Evolutionary conservation across 2,113 vertebrate genomes (phyloP).

Genomic region (Saguinus midas): DNA sequence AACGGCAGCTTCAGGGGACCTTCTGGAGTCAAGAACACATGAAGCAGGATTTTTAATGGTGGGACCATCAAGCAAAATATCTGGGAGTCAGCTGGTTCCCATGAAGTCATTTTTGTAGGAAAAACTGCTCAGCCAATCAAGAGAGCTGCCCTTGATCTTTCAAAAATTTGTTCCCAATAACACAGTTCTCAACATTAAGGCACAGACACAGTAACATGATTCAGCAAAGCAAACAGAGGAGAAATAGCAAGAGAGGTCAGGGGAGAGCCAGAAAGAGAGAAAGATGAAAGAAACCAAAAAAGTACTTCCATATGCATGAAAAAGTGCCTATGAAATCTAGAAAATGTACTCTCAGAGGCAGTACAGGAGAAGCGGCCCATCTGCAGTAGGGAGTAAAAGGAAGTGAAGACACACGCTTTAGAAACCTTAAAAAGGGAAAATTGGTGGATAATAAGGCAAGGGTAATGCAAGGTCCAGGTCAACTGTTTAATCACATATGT

Average conservation of each 20-base stretch:
- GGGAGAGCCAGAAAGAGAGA: not conserved
- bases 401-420: not conserved
- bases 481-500: not conserved
- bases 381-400: not conserved
- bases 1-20: not conserved
- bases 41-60: not conserved
- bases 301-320: not conserved
- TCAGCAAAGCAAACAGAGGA: not conserved
- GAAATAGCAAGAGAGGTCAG: not conserved
- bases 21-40: not conserved
- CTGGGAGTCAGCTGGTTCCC: not conserved
- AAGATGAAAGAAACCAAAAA: not conserved
- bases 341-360: not conserved
- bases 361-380: not conserved
- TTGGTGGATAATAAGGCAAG: not conserved
- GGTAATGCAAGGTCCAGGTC: not conserved
- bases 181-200: not conserved
- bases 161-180: not conserved
- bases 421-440: not conserved
- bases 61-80: not conserved
- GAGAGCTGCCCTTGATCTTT: not conserved
- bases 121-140: not conserved
- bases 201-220: not conserved
- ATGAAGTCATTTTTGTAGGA: not conserved
- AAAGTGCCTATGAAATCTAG: not conserved